Base-by-base conservation (phyloP, 2,888 invertebrate genomes). In the Trachelus iudaicus region DNA sequence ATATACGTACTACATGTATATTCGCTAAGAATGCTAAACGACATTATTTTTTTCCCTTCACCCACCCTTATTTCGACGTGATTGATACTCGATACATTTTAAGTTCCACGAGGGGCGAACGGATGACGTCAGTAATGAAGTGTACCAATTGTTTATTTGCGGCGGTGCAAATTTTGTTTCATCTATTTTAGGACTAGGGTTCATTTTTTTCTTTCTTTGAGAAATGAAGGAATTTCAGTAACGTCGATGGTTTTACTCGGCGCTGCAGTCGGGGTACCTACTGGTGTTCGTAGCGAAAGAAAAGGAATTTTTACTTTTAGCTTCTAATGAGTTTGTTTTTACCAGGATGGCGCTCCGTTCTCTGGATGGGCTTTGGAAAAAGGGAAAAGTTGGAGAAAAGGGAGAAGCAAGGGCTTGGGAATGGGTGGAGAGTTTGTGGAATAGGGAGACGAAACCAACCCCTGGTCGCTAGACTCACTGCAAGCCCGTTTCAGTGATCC, bases 291-390 rank as follows among this genome's bases (percentile, higher is more conserved):
- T 23, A 56, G 9, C 40, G 73, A 79, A 76, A 76, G 76, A 76
- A 76, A 74, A 75, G 79, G 69, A 75, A 71, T 37, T 88, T 89
- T 86, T 85, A 87, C 86, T 86, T 85, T 82, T 77, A 80, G 83
- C 84, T 84, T 87, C 87, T 89, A 90, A 90, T 87, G 89, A 90
- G 89, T 90, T 89, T 84, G 85, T 86, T 85, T 87, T 88, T 84
- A 83, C 84, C 83, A 84, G 83, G 86, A 88, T 86, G 84, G 83
- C 82, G 86, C 83, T 76, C 35, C 56, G 56, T 23, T 56, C 34
- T 34, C 35, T 73, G 75, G 73, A 79, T 71, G 78, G 31, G 34
- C 34, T 76, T 76, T 73, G 79, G 77, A 84, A 79, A 76, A 78
- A 83, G 81, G 85, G 79, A 83, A 87, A 86, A 84, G 85, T 87